These are phyloP conservation scores for Paramormyrops kingsleyae DNA, from an alignment of 2,113 vertebrate species.

Conservation along the genomic window DNA sequence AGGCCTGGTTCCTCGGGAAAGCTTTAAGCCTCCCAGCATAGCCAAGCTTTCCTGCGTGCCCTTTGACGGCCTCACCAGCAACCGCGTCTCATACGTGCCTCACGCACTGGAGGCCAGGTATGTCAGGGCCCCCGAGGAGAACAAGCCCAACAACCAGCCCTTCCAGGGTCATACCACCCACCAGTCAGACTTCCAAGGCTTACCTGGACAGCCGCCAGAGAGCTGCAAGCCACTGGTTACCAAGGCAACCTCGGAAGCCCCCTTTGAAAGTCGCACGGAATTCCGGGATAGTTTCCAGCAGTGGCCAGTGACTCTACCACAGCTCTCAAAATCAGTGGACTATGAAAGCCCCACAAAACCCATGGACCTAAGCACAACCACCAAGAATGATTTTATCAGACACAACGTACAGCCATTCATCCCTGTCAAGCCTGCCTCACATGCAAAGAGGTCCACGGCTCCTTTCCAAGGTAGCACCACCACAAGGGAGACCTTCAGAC, in stretches of 20 bases:
- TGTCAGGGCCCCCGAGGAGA: slow-evolving; percentile 44
- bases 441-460: slow-evolving; percentile 27
- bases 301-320: slow-evolving; percentile 47
- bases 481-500: slow-evolving; percentile 67
- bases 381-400: slow-evolving; percentile 53
- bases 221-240: slow-evolving; percentile 60
- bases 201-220: slow-evolving; percentile 51
- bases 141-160: slow-evolving; percentile 58
- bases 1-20: slow-evolving; percentile 45
- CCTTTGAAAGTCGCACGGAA: slow-evolving; percentile 65
- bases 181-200: slow-evolving; percentile 63
- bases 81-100: slow-evolving; percentile 53
- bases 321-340: slow-evolving; percentile 39
- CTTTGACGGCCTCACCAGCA: slow-evolving; percentile 59
- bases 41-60: slow-evolving; percentile 43
- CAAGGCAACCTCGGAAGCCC: slow-evolving; percentile 30
- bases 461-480: slow-evolving; percentile 71
- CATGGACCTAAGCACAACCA: slow-evolving; percentile 65
- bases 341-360: slow-evolving; percentile 53
- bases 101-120: slow-evolving; percentile 48
- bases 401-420: slow-evolving; percentile 46
- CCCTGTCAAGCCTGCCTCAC: slow-evolving; percentile 53
- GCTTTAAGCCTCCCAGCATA: slow-evolving; percentile 55
- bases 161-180: slow-evolving; percentile 71
- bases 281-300: slow-evolving; percentile 67